These are phyloP conservation scores for Pan troglodytes DNA, from an alignment of 2,113 vertebrate species.

Conservation along the genomic window NHGRI_mPanTro3-v2.1_pri NC_072416.2:53373001-53373500, in stretches of 20 bases:
- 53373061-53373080: background rate
- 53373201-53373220: background rate
- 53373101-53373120: too few species aligned
- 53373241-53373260: background rate
- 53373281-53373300: background rate
- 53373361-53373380: accelerated
- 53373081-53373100: background rate
- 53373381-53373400: background rate
- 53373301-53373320: background rate
- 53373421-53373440: background rate
- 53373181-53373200: background rate
- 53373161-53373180: background rate
- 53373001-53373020: background rate
- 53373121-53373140: background rate
- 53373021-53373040: background rate
- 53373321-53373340: too few species aligned
- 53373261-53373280: background rate
- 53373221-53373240: background rate
- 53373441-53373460: background rate
- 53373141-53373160: accelerated
- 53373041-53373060: background rate
- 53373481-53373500: background rate
- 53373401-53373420: background rate
- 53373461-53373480: too few species aligned
- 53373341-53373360: too few species aligned